These are phyloP conservation scores for Chelonus insularis DNA, from an alignment of 1,140 invertebrate species.

Conservation along the genomic window DNA sequence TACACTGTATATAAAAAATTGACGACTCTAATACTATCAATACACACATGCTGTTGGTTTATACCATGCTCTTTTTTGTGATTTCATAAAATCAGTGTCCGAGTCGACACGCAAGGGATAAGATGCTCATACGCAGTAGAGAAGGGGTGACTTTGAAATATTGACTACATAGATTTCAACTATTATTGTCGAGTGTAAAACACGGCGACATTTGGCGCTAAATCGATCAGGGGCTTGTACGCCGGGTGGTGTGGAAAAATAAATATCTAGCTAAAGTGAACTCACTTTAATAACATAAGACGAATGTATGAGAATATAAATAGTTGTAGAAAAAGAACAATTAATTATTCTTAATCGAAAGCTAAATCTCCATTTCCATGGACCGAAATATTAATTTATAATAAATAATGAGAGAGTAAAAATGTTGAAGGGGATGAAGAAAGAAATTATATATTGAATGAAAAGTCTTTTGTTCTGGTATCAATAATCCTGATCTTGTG, in stretches of 20 bases:
- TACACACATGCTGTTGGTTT: not conserved
- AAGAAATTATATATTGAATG: too few relatives aligned
- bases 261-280: slow-evolving; percentile 34
- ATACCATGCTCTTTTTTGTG: not conserved
- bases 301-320: too few relatives aligned
- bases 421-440: too few relatives aligned
- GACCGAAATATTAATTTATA: too few relatives aligned
- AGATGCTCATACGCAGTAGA: slow-evolving; percentile 3
- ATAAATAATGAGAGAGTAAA: too few relatives aligned
- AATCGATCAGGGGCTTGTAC: slow-evolving; percentile 49
- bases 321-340: too few relatives aligned
- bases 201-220: slow-evolving; percentile 59
- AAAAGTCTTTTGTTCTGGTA: slow-evolving; percentile 18
- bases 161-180: slow-evolving; percentile 59
- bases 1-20: not conserved
- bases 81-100: slow-evolving; percentile 6
- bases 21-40: too few relatives aligned
- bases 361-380: too few relatives aligned
- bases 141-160: slow-evolving; percentile 46
- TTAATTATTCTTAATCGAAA: not conserved
- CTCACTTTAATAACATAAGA: too few relatives aligned
- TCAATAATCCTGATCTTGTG: slow-evolving; percentile 31
- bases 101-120: not conserved
- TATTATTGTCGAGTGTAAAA: slow-evolving; percentile 60
- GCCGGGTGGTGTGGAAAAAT: slow-evolving; percentile 34